Conservation (phyloP, 1,140 invertebrate genomes). For the Acromyrmex charruanus region DNA sequence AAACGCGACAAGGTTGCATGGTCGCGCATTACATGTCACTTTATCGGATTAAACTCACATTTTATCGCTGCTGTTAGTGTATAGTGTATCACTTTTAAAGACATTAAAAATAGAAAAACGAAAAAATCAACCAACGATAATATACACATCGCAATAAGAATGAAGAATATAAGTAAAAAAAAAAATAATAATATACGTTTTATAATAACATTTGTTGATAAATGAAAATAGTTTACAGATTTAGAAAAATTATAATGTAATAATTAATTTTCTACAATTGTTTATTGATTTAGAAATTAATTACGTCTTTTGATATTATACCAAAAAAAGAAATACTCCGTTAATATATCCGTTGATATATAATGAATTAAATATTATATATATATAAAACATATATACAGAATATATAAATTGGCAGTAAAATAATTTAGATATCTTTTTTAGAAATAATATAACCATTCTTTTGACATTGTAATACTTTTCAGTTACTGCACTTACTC, state of each 20-base stretch:
- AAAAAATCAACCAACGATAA: background rate
- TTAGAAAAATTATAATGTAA: background rate
- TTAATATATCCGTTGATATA: too few species aligned
- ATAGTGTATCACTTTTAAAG: background rate
- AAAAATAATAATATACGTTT: background rate
- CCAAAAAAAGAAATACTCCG: background rate
- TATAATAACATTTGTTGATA: background rate
- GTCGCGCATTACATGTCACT: conserved; percentile 11
- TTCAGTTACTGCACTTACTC: background rate
- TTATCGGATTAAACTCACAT: conserved; percentile 41
- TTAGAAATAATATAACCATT: background rate
- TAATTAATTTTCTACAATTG: background rate
- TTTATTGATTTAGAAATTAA: background rate
- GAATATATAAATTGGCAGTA: background rate
- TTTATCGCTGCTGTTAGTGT: background rate
- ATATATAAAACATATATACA: too few species aligned
- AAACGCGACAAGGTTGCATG: conserved; percentile 27
- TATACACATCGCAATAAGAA: background rate
- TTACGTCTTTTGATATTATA: too few species aligned
- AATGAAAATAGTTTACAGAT: background rate
- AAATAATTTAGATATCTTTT: background rate
- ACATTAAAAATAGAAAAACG: conserved; percentile 18
- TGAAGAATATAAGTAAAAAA: background rate
- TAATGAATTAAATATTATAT: too few species aligned
- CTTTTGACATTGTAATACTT: background rate